Base-by-base conservation (phyloP, 2,888 invertebrate species). In the Tipula lateralis region DNA sequence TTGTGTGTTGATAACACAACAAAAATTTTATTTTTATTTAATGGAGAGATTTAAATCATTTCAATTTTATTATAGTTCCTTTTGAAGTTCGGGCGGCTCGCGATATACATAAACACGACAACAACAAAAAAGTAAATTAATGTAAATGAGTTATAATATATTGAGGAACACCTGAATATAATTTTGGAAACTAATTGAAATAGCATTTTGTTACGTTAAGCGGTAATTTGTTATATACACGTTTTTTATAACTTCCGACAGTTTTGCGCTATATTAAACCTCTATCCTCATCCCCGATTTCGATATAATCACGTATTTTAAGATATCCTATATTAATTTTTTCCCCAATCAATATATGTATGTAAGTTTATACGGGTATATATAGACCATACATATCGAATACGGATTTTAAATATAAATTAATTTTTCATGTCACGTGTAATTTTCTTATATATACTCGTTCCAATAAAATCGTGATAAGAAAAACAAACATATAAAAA, bases 41-140 rank as follows among this genome's bases (percentile, higher is more conserved):
- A 66, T 66, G 66, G 66, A 66, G 9, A 44, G 44, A 16, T 66
- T 66, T 66, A 66, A 66, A 66, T 66, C 66, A 66, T 19, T 66
- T 66, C 66, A 66, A 66, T 66, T 66, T 66, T 66, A 66, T 66
- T 66, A n/a, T n/a, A 66, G 66, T 66, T 66, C 24, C 66, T 66
- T 66, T 66, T 66, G 66, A 66, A 66, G 66, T 24, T 24, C 13
- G 1, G 9, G 66, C 66, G 24, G 66, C 24, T 66, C 66, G 9
- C 66, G 66, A 66, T 24, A 44, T 44, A 44, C n/a, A 44, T 3
- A n/a, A n/a, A n/a, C n/a, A n/a, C n/a, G n/a, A 13, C 44, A 44
- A 44, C 44, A 44, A 66, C 24, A 66, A 66, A 7, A 24, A 66
- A 66, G 0, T 66, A 66, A 66, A 66, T 66, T 66, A 44, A 44